phyloP scores from a whole-genome alignment of 2,888 invertebrate species.

The Galerucella calmariensis region DNA sequence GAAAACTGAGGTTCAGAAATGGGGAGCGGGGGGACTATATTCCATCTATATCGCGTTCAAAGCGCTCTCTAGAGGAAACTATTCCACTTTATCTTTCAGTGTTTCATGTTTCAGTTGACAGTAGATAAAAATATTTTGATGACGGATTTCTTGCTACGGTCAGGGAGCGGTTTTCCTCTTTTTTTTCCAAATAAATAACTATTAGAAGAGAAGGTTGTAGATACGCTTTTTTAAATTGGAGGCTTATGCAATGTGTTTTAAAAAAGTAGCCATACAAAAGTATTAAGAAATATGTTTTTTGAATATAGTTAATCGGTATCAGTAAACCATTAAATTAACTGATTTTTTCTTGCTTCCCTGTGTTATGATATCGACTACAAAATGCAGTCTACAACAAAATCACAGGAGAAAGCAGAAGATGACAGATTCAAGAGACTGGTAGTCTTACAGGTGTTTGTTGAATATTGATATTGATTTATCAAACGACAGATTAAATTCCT shows the following conservation, averaged over 20 bases:
- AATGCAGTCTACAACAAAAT: too few species aligned
- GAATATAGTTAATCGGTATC: too few species aligned
- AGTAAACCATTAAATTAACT: too few species aligned
- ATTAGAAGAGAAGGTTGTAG: constrained; percentile 57
- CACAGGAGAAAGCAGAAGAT: too few species aligned
- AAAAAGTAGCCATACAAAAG: neutral
- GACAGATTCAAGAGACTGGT: too few species aligned
- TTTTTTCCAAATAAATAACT: constrained; percentile 62
- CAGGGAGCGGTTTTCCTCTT: constrained; percentile 58
- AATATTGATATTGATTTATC: too few species aligned
- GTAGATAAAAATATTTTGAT: constrained; percentile 66
- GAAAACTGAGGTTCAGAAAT: constrained; percentile 20
- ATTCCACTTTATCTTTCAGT: constrained; percentile 64
- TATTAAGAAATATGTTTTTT: too few species aligned
- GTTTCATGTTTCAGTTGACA: constrained; percentile 66
- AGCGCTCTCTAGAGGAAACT: constrained; percentile 63
- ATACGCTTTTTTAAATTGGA: constrained; percentile 53
- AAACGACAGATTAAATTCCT: neutral
- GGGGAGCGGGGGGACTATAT: constrained; percentile 42
- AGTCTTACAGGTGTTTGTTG: too few species aligned
- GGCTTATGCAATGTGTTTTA: constrained; percentile 44
- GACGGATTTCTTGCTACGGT: constrained; percentile 62
- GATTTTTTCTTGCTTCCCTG: too few species aligned
- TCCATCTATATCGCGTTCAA: constrained; percentile 60
- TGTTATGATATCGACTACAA: too few species aligned